Evolutionary conservation across 2,113 vertebrate genomes (phyloP).

Genomic region (Ellobius talpinus): DNA sequence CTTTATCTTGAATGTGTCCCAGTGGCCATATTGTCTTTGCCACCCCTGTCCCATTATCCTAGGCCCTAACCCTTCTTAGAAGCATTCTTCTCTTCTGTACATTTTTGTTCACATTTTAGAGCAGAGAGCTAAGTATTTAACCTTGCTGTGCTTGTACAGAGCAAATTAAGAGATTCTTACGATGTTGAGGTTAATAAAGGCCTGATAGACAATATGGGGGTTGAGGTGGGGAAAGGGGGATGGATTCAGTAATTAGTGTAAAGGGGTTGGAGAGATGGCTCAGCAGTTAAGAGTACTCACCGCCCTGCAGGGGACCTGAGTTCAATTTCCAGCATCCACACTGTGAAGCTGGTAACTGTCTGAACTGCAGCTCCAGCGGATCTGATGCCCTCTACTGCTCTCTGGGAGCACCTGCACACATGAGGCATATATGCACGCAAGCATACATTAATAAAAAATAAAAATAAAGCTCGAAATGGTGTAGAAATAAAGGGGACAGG

Average conservation of each 20-base stretch:
- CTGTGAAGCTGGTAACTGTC: neutral
- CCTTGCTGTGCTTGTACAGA: neutral
- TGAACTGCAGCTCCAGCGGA: neutral
- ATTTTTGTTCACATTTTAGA: neutral
- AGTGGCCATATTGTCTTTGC: neutral
- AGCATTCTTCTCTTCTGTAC: neutral
- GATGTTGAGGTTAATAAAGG: neutral
- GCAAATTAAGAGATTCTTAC: neutral
- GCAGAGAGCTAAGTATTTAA: neutral
- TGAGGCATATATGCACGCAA: neutral
- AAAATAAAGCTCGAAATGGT: neutral
- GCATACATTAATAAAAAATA: neutral
- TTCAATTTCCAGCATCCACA: neutral
- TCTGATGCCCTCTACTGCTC: neutral
- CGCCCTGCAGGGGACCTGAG: neutral
- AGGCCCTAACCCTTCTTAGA: neutral
- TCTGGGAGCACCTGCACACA: neutral
- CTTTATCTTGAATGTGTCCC: neutral
- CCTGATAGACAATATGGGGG: neutral
- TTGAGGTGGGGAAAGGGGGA: neutral
- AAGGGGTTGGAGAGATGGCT: neutral
- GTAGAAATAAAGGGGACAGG: neutral
- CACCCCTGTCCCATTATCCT: neutral
- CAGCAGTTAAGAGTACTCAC: neutral
- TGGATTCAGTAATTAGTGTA: neutral